phyloP scores from a whole-genome alignment of 2,797 vertebrate genomes.

The Hozukius guyotensis region DNA sequence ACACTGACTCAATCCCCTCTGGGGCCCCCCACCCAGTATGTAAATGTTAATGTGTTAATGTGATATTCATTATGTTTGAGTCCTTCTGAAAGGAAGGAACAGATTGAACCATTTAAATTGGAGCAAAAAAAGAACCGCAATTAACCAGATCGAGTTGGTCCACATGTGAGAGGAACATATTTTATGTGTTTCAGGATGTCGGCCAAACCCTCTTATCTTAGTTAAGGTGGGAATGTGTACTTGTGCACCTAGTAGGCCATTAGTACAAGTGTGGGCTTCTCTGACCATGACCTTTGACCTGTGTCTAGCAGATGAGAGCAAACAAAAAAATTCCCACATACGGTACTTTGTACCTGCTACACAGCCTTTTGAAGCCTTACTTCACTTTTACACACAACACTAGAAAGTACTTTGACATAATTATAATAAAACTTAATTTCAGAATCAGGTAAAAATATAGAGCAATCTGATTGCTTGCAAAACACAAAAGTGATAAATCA shows the following conservation, averaged over 20 bases:
- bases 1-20: constrained; percentile 36
- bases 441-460: neutral
- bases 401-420: neutral
- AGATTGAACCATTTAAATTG: neutral
- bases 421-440: neutral
- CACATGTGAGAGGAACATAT: neutral
- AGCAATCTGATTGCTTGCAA: neutral
- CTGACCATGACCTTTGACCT: constrained; percentile 19
- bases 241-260: neutral
- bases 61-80: neutral
- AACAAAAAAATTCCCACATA: neutral
- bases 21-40: neutral
- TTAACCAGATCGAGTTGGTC: neutral
- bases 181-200: neutral
- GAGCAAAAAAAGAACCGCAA: neutral
- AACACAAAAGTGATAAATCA: neutral
- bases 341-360: neutral
- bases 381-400: neutral
- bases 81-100: neutral
- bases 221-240: too few relatives aligned
- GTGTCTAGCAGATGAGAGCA: neutral
- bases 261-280: neutral
- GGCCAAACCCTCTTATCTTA: neutral
- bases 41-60: neutral
- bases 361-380: neutral